Evolutionary conservation across 1,140 invertebrate species (phyloP).

Genomic region (Varroa destructor): DNA sequence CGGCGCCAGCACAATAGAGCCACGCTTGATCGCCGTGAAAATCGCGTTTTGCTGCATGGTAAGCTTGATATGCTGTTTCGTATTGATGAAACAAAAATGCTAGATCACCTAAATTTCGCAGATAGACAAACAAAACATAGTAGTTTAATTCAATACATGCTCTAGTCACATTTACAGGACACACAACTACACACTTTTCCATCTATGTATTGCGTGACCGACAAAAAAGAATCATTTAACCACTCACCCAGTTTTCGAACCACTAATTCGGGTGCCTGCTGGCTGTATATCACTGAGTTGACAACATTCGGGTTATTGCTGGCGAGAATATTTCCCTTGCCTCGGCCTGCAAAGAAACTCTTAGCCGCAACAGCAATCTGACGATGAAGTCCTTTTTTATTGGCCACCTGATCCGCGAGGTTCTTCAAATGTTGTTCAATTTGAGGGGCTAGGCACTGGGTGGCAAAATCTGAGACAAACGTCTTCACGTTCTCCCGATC

Average conservation of each 20-base stretch:
- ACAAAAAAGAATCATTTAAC: too few species aligned
- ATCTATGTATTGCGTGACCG: background rate
- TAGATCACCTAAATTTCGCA: conserved; percentile 55
- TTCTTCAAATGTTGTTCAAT: conserved; percentile 69
- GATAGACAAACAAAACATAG: background rate
- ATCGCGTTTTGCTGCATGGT: conserved; percentile 87
- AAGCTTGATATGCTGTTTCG: conserved; percentile 74
- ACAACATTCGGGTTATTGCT: conserved; percentile 40
- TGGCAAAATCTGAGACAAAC: conserved; percentile 73
- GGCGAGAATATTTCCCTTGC: conserved; percentile 15
- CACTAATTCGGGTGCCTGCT: conserved; percentile 82
- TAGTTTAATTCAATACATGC: background rate
- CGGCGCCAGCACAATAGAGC: conserved; percentile 85
- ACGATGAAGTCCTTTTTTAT: conserved; percentile 77
- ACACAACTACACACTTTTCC: background rate
- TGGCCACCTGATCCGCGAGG: conserved; percentile 62
- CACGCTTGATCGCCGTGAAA: conserved; percentile 91
- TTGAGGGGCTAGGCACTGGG: conserved; percentile 72
- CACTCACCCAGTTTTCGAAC: conserved; percentile 54
- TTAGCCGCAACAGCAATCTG: conserved; percentile 83
- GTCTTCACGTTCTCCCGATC: conserved; percentile 70
- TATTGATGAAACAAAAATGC: conserved; percentile 94
- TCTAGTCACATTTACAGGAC: too few species aligned
- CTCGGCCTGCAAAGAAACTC: conserved; percentile 75
- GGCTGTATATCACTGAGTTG: conserved; percentile 59